phyloP scores from a whole-genome alignment of 2,888 invertebrate species.

The Cephus rjabovi region DNA sequence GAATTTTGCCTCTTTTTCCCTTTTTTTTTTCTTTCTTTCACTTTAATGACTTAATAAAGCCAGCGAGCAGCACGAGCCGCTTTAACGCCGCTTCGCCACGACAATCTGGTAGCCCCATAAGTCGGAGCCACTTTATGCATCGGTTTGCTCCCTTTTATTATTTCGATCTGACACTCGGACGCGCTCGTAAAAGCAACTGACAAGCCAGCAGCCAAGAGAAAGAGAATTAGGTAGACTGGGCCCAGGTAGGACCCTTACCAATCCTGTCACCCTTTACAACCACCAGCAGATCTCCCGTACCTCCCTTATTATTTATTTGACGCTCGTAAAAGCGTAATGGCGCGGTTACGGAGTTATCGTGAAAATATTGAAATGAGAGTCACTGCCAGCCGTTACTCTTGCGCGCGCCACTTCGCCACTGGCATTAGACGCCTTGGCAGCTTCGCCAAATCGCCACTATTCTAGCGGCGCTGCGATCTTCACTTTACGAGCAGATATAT shows the following conservation, averaged over 20 bases:
- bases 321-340: constrained; percentile 53
- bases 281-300: not conserved
- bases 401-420: constrained; percentile 23
- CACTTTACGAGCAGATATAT: constrained; percentile 44
- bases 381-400: constrained; percentile 36
- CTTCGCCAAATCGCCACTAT: not conserved
- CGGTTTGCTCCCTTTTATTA: constrained; percentile 37
- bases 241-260: not conserved
- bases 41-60: constrained; percentile 49
- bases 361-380: constrained; percentile 61
- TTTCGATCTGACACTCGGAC: constrained; percentile 42
- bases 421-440: constrained; percentile 17
- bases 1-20: too few relatives aligned
- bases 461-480: not conserved
- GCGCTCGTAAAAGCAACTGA: constrained; percentile 48
- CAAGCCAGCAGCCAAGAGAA: constrained; percentile 6
- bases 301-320: constrained; percentile 53
- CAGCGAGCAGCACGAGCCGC: constrained; percentile 18
- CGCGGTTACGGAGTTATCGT: constrained; percentile 55
- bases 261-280: not conserved
- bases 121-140: constrained; percentile 43
- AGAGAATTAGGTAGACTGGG: not conserved
- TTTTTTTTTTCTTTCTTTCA: constrained; percentile 20
- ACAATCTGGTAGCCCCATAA: constrained; percentile 29
- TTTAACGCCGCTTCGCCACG: too few relatives aligned